Evolutionary conservation across 2,888 invertebrate species (phyloP), one percentile per base, ranked within the genome.

Genomic region (Lampropteryx suffumata): DNA sequence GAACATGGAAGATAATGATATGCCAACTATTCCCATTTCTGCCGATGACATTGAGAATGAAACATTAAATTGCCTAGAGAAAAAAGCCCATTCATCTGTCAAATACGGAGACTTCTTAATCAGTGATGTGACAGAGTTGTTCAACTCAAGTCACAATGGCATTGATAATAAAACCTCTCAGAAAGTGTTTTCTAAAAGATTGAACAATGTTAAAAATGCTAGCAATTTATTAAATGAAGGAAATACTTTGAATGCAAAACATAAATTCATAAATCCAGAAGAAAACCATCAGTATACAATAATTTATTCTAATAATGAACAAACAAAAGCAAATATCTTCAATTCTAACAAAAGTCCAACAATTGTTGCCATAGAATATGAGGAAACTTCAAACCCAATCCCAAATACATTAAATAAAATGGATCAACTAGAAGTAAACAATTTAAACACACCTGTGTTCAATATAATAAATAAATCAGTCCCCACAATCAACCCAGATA

Each of bases 71-170:
- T 53, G 67, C 35, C 67, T 66, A 56, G 82, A 84, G 37, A 88
- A 82, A 54, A 80, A 74, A 61, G 80, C 81, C 0, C 82, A 79
- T 50, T 79, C 73, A 49, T 79, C 82, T 10, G 61, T 85, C 0
- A 86, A 82, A 59, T 90, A 89, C 78, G 78, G 72, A 37, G 82
- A 90, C 64, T 90, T 85, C 63, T 69, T 89, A 59, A 80, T 78
- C 17, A 88, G 84, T 59, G 78, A 75, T 42, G 51, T 62, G 13
- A 33, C 56, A 13, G 60, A 61, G 41, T 10, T 53, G 26, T 46
- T 42, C 9, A 44, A 44, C 28, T 24, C 48, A 1, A 44, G 39
- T 27, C 26, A 39, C 17, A 43, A 35, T 14, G 49, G 4, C 11
- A 45, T 27, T 39, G 43, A 51, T n/a, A 42, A 11, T 28, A 21